phyloP scores from a whole-genome alignment of 2,797 vertebrate genomes.

The Gephyroberyx darwinii region DNA sequence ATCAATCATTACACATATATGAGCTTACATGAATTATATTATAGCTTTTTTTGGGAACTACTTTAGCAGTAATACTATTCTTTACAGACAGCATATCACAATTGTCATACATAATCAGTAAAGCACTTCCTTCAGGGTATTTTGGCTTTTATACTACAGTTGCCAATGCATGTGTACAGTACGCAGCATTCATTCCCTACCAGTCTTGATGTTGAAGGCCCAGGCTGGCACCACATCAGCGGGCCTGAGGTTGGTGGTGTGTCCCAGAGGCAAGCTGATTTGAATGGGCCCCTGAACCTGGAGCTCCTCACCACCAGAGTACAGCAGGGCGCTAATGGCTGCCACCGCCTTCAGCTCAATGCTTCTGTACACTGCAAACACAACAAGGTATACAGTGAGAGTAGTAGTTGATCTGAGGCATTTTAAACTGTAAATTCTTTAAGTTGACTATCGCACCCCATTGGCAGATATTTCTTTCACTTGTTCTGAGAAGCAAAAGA shows the following conservation, averaged over 20 bases:
- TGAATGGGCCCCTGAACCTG: constrained; percentile 89
- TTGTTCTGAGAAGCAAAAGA: no score
- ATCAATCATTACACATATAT: not conserved
- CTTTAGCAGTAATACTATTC: not conserved
- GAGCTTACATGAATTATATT: not conserved
- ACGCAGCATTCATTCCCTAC: constrained; percentile 64
- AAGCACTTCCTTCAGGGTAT: no score
- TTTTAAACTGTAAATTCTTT: not conserved
- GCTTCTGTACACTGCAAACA: constrained; percentile 83
- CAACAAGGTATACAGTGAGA: not conserved
- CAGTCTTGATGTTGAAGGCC: constrained; percentile 89
- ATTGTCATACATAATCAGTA: no score
- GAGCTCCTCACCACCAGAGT: constrained; percentile 84
- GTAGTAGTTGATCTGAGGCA: not conserved
- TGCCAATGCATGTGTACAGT: not conserved
- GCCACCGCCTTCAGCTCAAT: constrained; percentile 87
- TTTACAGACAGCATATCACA: no score
- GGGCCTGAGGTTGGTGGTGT: constrained; percentile 71
- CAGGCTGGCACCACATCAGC: constrained; percentile 89
- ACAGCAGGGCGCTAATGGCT: constrained; percentile 85
- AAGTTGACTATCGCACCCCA: not conserved
- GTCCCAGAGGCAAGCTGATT: constrained; percentile 86
- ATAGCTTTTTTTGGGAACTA: not conserved
- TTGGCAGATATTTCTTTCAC: no score
- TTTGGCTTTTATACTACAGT: no score